A percentile compares a stretch with the other conserved stretches of the same genome.
phyloP scores from a whole-genome alignment of 2,797 vertebrate species.

The Hirundo rustica region DNA sequence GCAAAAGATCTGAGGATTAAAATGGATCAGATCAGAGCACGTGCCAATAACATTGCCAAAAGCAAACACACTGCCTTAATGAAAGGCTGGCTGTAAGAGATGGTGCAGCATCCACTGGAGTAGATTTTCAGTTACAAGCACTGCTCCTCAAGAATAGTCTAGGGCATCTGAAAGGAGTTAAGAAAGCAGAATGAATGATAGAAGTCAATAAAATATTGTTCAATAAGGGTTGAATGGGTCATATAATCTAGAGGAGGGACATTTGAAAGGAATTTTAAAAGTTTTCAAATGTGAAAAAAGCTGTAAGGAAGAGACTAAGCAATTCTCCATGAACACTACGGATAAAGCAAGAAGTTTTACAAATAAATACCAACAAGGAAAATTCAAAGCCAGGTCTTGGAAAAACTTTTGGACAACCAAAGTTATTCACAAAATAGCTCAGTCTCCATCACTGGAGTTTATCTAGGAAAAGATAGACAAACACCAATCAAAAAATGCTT shows the following conservation, averaged over 20 bases:
- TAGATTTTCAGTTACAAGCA: not conserved
- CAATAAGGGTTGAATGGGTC: not conserved
- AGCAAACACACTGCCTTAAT: not conserved
- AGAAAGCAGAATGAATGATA: not conserved
- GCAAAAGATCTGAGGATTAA: not conserved
- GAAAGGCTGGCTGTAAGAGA: not conserved
- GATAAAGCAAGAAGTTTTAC: not conserved
- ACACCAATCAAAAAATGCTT: not conserved
- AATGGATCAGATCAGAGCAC: not conserved
- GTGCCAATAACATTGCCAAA: not conserved
- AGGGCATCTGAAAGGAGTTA: not conserved
- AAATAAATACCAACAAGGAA: not conserved
- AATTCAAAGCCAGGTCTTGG: not conserved
- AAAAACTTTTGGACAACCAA: not conserved
- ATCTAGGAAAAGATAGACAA: not conserved
- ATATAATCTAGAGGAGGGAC: not conserved
- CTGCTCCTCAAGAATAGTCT: not conserved
- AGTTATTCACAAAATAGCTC: not conserved
- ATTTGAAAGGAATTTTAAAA: not conserved
- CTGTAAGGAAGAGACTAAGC: not conserved
- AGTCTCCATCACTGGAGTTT: not conserved
- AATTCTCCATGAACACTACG: not conserved
- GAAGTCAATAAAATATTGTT: not conserved
- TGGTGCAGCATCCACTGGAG: not conserved
- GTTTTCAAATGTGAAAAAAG: not conserved